Conservation (phyloP, 2,888 invertebrate genomes). For the Xylota sylvarum region DNA sequence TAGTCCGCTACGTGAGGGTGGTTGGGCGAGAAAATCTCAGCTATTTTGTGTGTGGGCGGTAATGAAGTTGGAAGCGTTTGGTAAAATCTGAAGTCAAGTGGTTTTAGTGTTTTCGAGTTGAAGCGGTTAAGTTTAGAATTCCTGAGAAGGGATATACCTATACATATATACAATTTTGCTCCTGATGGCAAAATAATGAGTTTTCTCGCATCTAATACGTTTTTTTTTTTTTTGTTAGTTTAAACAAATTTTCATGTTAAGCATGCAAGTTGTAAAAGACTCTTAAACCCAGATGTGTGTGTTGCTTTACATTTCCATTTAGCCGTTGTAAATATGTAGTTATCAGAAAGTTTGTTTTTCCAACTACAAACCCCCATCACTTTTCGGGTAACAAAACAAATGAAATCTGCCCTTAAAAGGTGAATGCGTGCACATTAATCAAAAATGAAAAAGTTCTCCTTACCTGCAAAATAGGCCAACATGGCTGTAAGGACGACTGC, state of each 20-base stretch:
- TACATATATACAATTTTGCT: neutral
- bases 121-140: conserved; percentile 66
- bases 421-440: conserved; percentile 56
- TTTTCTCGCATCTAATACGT: conserved; percentile 52
- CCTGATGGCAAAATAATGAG: conserved; percentile 71
- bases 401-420: conserved; percentile 51
- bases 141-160: neutral
- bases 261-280: neutral
- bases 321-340: conserved; percentile 47
- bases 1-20: conserved; percentile 30
- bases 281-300: conserved; percentile 10
- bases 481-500: conserved; percentile 96
- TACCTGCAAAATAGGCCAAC: conserved; percentile 98
- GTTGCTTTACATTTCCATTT: conserved; percentile 48
- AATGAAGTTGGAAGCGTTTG: conserved; percentile 74
- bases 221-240: conserved; percentile 25
- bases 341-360: conserved; percentile 22
- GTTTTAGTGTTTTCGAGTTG: conserved; percentile 72
- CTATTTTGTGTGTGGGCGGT: conserved; percentile 38
- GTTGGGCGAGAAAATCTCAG: neutral
- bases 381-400: conserved; percentile 33
- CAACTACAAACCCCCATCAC: neutral
- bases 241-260: conserved; percentile 34
- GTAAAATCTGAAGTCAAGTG: conserved; percentile 76
- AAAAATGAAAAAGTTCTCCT: conserved; percentile 84